These are phyloP conservation scores for Diorhabda elongata DNA, from an alignment of 1,140 invertebrate species.

Conservation along the genomic window DNA sequence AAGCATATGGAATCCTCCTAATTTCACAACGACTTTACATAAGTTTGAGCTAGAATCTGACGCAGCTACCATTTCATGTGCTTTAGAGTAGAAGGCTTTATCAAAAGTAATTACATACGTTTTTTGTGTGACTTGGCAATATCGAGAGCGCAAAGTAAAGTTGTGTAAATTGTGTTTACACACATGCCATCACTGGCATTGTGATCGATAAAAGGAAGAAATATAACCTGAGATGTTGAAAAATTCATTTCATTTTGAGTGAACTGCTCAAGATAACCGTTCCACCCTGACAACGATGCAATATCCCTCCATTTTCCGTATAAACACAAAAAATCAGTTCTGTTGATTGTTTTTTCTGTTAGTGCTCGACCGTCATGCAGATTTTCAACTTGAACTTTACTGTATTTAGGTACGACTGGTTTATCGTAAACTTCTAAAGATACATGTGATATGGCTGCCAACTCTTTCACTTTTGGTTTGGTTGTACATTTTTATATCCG, in stretches of 20 bases:
- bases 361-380: conserved; percentile 21
- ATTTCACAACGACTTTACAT: conserved; percentile 7
- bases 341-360: conserved; percentile 12
- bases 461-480: conserved; percentile 31
- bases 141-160: conserved; percentile 16
- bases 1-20: too few relatives aligned
- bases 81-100: conserved; percentile 18
- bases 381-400: conserved; percentile 33
- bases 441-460: conserved; percentile 41
- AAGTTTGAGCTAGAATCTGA: conserved; percentile 15
- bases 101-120: conserved; percentile 19
- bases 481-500: conserved; percentile 40
- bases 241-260: conserved; percentile 15
- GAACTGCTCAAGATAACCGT: conserved; percentile 16
- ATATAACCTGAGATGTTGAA: conserved; percentile 20
- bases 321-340: background rate
- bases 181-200: conserved; percentile 8
- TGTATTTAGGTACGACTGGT: conserved; percentile 37
- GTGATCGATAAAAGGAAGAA: background rate
- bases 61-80: conserved; percentile 18
- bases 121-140: conserved; percentile 20
- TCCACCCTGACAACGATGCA: conserved; percentile 17
- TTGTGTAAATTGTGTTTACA: conserved; percentile 19
- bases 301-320: conserved; percentile 10
- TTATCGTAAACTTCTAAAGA: conserved; percentile 38